Evolutionary conservation across 2,888 invertebrate species (phyloP), one percentile per base, ranked within the genome.

Genomic region (Laspeyria flexula): DNA sequence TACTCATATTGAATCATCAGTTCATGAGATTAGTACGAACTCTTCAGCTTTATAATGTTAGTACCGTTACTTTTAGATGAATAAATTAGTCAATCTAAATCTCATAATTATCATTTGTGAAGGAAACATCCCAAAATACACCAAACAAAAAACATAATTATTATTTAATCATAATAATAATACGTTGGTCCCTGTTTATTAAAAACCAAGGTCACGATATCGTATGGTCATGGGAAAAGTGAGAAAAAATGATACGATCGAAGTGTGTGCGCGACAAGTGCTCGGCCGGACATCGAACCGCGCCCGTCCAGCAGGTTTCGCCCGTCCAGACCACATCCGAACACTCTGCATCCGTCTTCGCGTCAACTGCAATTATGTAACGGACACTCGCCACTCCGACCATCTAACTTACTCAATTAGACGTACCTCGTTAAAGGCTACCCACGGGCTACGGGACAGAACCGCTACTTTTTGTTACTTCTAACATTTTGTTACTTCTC

Each of bases 331-430:
- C 60, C 43, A 42, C 58, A 60, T 61, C 67, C 60, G 65, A 55
- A 71, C 69, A 69, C 76, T 73, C 60, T 71, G 71, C 80, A 79
- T 80, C 78, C 79, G 76, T 72, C 73, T 68, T 57, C 63, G 56
- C 70, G 73, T 84, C 85, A 79, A 79, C 65, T 79, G 76, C 79
- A 81, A 83, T 86, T 83, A 84, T 78, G 80, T 83, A 84, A 84
- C 79, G 70, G 77, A 71, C 69, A 64, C 73, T 60, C 48, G 48
- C 56, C 54, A 58, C 67, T 61, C 54, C 63, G 62, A 65, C 61
- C 65, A 71, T 55, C 65, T 55, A 73, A 55, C 39, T 67, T 55
- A 47, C 33, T 60, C 42, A 61, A 55, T 60, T 56, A 63, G 27
- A 31, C 30, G 47, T 43, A 35, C 16, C 12, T 43, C 35, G 40